Evolutionary conservation across 1,140 invertebrate species (phyloP).

Genomic region (Ditylenchus dipsaci): DNA sequence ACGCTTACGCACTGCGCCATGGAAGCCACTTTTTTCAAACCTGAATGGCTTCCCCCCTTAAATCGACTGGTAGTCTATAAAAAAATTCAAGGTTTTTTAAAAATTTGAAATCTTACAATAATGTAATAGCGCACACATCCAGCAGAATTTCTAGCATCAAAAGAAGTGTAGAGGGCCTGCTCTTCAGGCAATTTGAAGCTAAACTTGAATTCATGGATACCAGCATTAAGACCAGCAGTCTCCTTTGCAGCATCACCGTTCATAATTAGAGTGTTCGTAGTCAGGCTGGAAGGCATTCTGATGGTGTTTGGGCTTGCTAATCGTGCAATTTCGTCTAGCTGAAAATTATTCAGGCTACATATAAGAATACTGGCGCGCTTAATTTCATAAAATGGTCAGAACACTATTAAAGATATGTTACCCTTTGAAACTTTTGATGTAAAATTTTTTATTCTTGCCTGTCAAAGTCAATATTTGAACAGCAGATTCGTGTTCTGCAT

Average conservation of each 20-base stretch:
- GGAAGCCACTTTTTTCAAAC: too few species aligned
- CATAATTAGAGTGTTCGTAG: background rate
- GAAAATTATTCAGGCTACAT: constrained; percentile 3
- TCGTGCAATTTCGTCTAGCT: constrained; percentile 27
- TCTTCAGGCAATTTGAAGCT: constrained; percentile 8
- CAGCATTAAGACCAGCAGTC: constrained; percentile 7
- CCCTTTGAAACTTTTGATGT: too few species aligned
- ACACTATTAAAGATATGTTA: too few species aligned
- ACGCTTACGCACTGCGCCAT: too few species aligned
- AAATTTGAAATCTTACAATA: constrained; percentile 7
- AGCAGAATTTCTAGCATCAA: constrained; percentile 21
- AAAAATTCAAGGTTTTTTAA: background rate
- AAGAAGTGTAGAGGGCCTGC: constrained; percentile 22
- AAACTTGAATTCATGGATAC: constrained; percentile 19
- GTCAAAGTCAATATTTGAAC: too few species aligned
- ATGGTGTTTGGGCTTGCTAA: constrained; percentile 17
- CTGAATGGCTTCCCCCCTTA: too few species aligned
- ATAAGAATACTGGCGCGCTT: background rate
- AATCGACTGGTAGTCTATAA: too few species aligned
- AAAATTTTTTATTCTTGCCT: too few species aligned
- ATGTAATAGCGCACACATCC: constrained; percentile 31
- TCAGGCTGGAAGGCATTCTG: background rate
- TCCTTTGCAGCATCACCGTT: background rate
- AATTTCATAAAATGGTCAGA: too few species aligned
- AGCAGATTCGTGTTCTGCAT: too few species aligned